These are phyloP conservation scores for Icerya purchasi DNA, from an alignment of 2,888 invertebrate genomes.

Conservation along the genomic window DNA sequence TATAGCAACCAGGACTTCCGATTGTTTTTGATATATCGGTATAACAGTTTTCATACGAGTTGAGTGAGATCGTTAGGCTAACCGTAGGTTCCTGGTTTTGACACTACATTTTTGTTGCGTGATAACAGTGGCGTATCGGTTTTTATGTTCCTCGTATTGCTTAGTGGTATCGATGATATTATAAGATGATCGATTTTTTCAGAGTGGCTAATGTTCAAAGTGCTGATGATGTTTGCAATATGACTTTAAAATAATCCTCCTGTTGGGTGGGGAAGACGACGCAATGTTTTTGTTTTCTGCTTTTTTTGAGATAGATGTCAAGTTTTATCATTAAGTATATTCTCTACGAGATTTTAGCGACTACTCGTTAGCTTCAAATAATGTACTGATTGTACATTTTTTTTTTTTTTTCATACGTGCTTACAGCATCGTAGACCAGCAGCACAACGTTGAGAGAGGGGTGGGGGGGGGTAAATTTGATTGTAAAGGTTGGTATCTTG, in stretches of 20 bases:
- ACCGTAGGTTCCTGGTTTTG: neutral
- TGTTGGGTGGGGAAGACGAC: neutral
- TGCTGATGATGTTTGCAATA: neutral
- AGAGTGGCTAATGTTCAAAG: neutral
- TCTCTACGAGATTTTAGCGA: neutral
- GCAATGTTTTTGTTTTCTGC: neutral
- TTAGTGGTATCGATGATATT: neutral
- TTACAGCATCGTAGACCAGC: too few species aligned
- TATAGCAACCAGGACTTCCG: neutral
- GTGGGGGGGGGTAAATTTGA: too few species aligned
- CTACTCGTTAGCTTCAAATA: neutral
- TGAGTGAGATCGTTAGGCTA: neutral
- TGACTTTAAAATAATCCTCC: neutral
- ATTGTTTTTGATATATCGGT: neutral
- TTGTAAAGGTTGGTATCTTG: too few species aligned
- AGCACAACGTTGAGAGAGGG: too few species aligned
- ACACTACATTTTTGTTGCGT: neutral
- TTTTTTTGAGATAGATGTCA: neutral
- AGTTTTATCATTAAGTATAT: neutral
- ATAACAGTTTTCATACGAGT: neutral
- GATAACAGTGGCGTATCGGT: neutral
- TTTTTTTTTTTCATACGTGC: too few species aligned
- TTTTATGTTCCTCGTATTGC: neutral
- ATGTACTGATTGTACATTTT: too few species aligned
- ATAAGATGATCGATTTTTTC: neutral